Evolutionary conservation across 1,140 invertebrate genomes (phyloP).

Genomic region (Tetranychus cinnabarinus): DNA sequence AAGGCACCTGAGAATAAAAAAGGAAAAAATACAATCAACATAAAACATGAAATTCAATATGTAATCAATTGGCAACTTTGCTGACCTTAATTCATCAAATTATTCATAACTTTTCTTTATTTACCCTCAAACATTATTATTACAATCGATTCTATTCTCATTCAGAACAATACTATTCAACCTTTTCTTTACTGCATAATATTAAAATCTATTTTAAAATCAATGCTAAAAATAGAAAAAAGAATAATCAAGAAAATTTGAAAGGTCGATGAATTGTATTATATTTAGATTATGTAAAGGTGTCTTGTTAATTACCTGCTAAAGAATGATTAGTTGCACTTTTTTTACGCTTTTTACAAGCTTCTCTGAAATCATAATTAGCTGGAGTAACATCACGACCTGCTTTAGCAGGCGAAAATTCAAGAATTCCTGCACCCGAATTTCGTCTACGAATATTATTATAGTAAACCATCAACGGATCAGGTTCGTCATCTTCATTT

Average conservation of each 20-base stretch:
- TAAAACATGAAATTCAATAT: not conserved
- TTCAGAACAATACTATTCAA: no score
- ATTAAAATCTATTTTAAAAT: no score
- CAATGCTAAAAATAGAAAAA: no score
- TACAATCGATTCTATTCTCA: no score
- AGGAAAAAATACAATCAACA: not conserved
- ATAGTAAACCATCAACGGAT: not conserved
- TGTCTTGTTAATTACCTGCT: not conserved
- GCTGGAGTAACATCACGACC: slow-evolving; percentile 63
- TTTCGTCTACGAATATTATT: not conserved
- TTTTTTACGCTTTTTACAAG: not conserved
- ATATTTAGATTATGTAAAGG: not conserved
- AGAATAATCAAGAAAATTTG: no score
- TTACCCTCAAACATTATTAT: no score
- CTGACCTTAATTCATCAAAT: no score
- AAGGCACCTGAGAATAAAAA: not conserved
- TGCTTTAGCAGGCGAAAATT: slow-evolving; percentile 65
- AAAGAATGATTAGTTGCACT: slow-evolving; percentile 1
- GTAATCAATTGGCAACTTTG: no score
- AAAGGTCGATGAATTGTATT: not conserved
- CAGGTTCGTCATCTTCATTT: not conserved
- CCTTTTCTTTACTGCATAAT: no score
- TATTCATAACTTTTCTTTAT: no score
- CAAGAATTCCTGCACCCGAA: slow-evolving; percentile 30
- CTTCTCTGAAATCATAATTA: slow-evolving; percentile 46